These are phyloP conservation scores for Formica selysi DNA, from an alignment of 1,140 invertebrate genomes.

Conservation along the genomic window DNA sequence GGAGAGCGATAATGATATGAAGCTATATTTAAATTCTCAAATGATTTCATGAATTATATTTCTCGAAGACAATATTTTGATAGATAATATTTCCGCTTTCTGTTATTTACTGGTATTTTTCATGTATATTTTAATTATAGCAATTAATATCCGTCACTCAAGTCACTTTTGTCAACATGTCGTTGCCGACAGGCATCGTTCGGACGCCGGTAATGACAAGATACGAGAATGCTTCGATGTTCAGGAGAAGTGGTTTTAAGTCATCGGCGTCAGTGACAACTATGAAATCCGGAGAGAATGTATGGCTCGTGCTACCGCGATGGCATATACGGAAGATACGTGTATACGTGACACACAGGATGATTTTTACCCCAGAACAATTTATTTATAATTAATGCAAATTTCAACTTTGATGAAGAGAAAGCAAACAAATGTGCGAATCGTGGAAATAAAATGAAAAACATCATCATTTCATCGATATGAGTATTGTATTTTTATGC, in stretches of 20 bases:
- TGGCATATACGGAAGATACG: not conserved
- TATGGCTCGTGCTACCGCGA: slow-evolving; percentile 16
- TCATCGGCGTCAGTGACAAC: slow-evolving; percentile 31
- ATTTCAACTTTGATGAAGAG: slow-evolving; percentile 59
- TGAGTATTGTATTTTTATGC: not conserved
- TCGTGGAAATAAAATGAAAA: slow-evolving; percentile 17
- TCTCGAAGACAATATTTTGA: not conserved
- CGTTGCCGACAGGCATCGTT: not conserved
- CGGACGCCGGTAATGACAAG: not conserved
- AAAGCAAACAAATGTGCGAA: slow-evolving; percentile 50
- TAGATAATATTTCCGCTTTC: not conserved
- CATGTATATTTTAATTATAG: slow-evolving; percentile 3
- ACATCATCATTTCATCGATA: not conserved
- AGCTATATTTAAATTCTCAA: not conserved
- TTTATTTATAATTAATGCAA: slow-evolving; percentile 41
- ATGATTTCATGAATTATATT: slow-evolving; percentile 1
- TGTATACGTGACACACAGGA: not conserved
- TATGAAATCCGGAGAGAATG: slow-evolving; percentile 17
- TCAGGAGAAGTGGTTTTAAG: slow-evolving; percentile 23
- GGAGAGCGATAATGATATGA: not conserved
- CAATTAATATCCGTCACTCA: not conserved
- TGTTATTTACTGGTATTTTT: not conserved
- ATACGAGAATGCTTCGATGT: slow-evolving; percentile 9
- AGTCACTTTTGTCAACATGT: not conserved
- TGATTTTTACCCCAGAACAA: slow-evolving; percentile 14